Evolutionary conservation across 2,113 vertebrate genomes (phyloP).

Genomic region (Oenanthe oenanthe): DNA sequence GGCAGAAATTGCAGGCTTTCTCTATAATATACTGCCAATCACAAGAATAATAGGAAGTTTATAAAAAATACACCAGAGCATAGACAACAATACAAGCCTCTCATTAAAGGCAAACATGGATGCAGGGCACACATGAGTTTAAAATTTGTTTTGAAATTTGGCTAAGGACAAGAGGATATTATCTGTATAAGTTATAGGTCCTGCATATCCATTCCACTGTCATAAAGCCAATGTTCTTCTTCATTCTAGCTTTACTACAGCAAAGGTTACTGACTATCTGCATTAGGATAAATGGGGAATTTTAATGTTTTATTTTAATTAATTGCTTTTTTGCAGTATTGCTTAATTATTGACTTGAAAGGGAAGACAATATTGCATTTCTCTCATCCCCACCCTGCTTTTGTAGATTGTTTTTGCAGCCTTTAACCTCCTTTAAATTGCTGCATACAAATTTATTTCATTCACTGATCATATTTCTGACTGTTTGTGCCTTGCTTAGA

Average conservation of each 20-base stretch:
- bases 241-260: not conserved
- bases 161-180: not conserved
- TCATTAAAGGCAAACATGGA: not conserved
- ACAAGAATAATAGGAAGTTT: not conserved
- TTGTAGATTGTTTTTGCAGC: not conserved
- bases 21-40: not conserved
- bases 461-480: not conserved
- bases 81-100: not conserved
- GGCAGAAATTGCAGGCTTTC: not conserved
- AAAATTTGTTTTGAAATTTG: not conserved
- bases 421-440: not conserved
- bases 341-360: not conserved
- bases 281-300: not conserved
- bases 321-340: not conserved
- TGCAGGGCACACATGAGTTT: not conserved
- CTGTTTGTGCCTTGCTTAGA: not conserved
- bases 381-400: fast-evolving
- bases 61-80: not conserved
- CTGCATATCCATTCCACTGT: not conserved
- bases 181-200: not conserved
- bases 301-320: not conserved
- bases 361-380: not conserved
- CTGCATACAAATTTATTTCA: not conserved
- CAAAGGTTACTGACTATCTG: not conserved
- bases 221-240: not conserved